Base-by-base conservation (phyloP, 2,888 invertebrate genomes). In the Phytoseiulus persimilis region DNA sequence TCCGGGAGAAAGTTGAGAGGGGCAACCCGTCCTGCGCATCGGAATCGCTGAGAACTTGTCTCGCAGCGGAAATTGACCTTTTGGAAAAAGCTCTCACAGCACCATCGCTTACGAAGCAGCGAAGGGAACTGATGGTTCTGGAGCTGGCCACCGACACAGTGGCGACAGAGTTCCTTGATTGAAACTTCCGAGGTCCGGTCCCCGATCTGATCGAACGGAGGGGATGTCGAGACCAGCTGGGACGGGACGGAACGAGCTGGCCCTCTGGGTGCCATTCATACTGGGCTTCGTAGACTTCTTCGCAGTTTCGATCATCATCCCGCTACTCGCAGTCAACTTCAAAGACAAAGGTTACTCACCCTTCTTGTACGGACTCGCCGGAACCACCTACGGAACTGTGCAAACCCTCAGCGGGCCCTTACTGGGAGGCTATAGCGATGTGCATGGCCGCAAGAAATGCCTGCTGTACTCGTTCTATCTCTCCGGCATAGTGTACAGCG, bases 361-460 rank as follows among this genome's bases (percentile, higher is more conserved):
- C 33, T 87, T 87, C 45, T 28, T 87, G 0, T 87, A 87, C n/a
- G 87, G 87, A 6, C 87, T 87, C n/a, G 87, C 87, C n/a, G 87
- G 87, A 33, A 87, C 87, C 11, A 33, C 39, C 11, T 87, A 87
- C 33, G 87, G 87, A n/a, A 87, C 39, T n/a, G 39, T 87, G 5
- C 87, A 87, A 45, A 87, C 87, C 3, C 6, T 87, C 11, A 87
- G 87, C 18, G 87, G 87, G 18, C 87, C 87, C 14, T 11, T 33
- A n/a, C n/a, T 87, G 31, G 87, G 87, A 32, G 87, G 87, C 0
- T 87, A 87, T 33, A 87, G 87, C 87, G 87, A 87, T 45, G 32
- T 87, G 14, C 45, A 87, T 23, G 87, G 87, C 18, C 87, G 87
- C n/a, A 31, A 33, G 23, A 87, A 32, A 32, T 87, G 87, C 39